Base-by-base conservation (phyloP, 2,113 vertebrate species). In the Emydocephalus ijimae region DNA sequence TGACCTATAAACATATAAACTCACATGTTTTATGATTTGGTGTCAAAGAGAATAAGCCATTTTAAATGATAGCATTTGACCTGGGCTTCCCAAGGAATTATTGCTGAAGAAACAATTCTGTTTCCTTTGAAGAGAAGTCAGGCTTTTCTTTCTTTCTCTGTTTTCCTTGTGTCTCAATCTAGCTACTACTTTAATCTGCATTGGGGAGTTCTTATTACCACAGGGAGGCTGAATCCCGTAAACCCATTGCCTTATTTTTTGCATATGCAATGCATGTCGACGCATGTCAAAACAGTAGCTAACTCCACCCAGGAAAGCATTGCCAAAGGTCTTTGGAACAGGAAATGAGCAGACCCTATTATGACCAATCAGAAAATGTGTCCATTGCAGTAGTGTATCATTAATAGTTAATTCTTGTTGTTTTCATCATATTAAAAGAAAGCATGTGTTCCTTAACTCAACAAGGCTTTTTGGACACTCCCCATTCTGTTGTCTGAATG, bases 101-200 rank as follows among this genome's bases (percentile, higher is more conserved):
- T 55, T 74, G 86, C 21, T 54, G 86, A 92, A 92, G 91, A 48
- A 89, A 92, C n/a, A 45, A 21, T 52, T 88, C 74, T n/a, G 50
- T 26, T 39, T 81, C 59, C 61, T 74, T 74, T 92, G 91, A 92
- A 92, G 87, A 69, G 86, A 92, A 45, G 86, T 23, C 59, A 92
- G 23, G 10, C 45, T 52, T 52, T 61, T 87, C 91, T 87, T 34
- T 48, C 45, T 20, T 34, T 52, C 21, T 69, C 23, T 64, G 24
- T 20, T 39, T 39, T 52, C 85, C 50, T 59, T 86, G 39, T 59
- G 24, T 43, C 55, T 26, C 48, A 92, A 4, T 23, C 81, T 50
- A 87, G 10, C 45, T 24, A 91, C 48, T 91, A 29, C 26, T 55
- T 64, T 14, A 87, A 87, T 8, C n/a, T 54, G n/a, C 34, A 7